These are phyloP conservation scores for Brachypalpus laphriformis DNA, from an alignment of 2,888 invertebrate genomes.

Conservation along the genomic window DNA sequence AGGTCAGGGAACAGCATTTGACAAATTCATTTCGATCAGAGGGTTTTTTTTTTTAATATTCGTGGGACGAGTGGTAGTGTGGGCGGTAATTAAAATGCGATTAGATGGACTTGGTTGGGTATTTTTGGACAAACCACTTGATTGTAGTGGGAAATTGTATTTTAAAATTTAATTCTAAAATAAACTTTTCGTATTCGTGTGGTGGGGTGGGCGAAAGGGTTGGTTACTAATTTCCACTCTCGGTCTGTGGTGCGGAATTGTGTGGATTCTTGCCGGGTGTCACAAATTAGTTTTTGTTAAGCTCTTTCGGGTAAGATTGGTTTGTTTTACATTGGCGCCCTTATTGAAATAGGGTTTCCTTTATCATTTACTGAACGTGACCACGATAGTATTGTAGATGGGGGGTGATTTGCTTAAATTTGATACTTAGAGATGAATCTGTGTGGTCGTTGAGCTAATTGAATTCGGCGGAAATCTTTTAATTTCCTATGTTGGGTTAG, in stretches of 20 bases:
- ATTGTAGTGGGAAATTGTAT: background rate
- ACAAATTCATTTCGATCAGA: slow-evolving; percentile 58
- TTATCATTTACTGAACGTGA: background rate
- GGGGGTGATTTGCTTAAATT: background rate
- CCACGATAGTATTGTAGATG: background rate
- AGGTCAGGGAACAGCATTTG: slow-evolving; percentile 36
- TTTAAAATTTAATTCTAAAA: background rate
- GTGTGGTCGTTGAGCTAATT: background rate
- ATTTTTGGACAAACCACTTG: slow-evolving; percentile 12
- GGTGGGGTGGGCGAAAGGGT: background rate
- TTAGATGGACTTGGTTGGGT: slow-evolving; percentile 44
- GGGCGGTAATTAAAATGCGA: slow-evolving; percentile 69
- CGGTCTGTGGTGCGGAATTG: background rate
- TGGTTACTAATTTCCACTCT: background rate
- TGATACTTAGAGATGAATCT: background rate
- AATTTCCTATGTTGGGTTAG: too few species aligned
- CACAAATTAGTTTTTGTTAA: slow-evolving; percentile 16
- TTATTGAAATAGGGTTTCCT: background rate
- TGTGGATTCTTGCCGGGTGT: background rate
- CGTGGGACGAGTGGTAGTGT: background rate
- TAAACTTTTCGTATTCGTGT: background rate
- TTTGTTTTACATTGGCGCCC: background rate
- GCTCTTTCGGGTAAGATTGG: background rate
- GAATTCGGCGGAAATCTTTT: background rate
- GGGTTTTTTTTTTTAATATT: background rate